A percentile compares a stretch with the other conserved stretches of the same genome.
These are phyloP conservation scores for Phalacrocorax pelagicus DNA, from an alignment of 2,113 vertebrate species.

Conservation along the genomic window DNA sequence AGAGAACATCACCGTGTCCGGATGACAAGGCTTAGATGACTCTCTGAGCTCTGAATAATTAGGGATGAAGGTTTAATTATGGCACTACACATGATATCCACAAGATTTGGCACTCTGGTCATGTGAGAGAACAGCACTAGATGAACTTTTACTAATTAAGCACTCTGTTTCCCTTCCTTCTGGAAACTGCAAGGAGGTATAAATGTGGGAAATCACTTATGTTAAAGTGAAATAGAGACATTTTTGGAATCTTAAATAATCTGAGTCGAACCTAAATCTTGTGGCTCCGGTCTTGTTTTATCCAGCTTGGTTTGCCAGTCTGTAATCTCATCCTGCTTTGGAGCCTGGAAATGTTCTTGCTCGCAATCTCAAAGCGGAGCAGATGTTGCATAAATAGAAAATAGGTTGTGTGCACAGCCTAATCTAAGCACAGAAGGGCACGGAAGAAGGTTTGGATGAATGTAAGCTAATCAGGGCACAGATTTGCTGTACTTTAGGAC, in stretches of 20 bases:
- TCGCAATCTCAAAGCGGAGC: constrained; percentile 45
- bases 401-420: constrained; percentile 56
- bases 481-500: constrained; percentile 9
- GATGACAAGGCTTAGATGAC: not conserved
- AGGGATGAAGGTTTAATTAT: constrained; percentile 39
- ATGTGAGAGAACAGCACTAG: constrained; percentile 26
- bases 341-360: constrained; percentile 57
- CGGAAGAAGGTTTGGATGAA: constrained; percentile 38
- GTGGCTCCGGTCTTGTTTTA: constrained; percentile 34
- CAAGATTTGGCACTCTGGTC: constrained; percentile 42
- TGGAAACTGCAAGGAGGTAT: constrained; percentile 13
- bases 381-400: constrained; percentile 67
- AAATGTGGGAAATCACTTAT: constrained; percentile 2
- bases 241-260: constrained; percentile 52
- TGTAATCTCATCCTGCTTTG: constrained; percentile 63
- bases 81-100: constrained; percentile 37
- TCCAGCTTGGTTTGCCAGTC: constrained; percentile 19
- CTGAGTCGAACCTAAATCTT: constrained; percentile 24
- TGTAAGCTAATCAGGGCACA: constrained; percentile 25
- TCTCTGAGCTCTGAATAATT: constrained; percentile 30
- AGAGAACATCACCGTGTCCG: not conserved
- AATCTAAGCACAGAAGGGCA: constrained; percentile 32
- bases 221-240: not conserved
- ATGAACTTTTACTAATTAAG: constrained; percentile 35
- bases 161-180: constrained; percentile 18